Conservation (phyloP, 2,113 vertebrate genomes). For the Rhea americana region DNA sequence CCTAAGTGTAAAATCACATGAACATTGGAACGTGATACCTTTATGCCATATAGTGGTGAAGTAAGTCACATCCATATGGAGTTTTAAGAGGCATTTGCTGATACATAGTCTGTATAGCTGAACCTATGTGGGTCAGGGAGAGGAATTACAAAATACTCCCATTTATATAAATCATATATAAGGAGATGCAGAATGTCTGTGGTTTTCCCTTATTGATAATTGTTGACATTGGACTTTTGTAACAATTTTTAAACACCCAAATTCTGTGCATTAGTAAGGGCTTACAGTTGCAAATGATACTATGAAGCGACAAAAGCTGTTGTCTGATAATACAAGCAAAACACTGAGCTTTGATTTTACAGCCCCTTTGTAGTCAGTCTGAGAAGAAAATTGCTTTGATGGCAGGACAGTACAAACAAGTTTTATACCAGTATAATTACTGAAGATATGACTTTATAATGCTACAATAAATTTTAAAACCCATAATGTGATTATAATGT, state of each 20-base stretch:
- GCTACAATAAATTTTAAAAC: background rate
- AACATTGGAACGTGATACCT: background rate
- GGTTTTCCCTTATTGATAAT: background rate
- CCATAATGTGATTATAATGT: background rate
- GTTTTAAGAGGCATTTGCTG: background rate
- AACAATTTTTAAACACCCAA: background rate
- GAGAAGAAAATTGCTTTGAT: background rate
- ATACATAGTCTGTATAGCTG: background rate
- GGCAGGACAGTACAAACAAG: accelerated
- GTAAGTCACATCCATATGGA: background rate
- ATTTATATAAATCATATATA: background rate
- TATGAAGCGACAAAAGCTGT: background rate
- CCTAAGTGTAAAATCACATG: background rate
- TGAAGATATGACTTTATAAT: background rate
- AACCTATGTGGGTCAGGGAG: accelerated
- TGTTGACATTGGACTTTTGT: background rate
- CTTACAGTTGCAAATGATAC: background rate
- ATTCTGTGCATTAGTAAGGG: background rate
- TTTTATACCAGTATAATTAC: background rate
- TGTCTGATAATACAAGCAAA: background rate
- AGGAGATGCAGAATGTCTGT: background rate
- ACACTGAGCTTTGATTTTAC: background rate
- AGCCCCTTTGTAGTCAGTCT: background rate
- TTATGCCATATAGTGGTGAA: background rate
- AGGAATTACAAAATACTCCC: background rate